phyloP scores from a whole-genome alignment of 2,888 invertebrate genomes.

The Drosophila mulleri region DNA sequence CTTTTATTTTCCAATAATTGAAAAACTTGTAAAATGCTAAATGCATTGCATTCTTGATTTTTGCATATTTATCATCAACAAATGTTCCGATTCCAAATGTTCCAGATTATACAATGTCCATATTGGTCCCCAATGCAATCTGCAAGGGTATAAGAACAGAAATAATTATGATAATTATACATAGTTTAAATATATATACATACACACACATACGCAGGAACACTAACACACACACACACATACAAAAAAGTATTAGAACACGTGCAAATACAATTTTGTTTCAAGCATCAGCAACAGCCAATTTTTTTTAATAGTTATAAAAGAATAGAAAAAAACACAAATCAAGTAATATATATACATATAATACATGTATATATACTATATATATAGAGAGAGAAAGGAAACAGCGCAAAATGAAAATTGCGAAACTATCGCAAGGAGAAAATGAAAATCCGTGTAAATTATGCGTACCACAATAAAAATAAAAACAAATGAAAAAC shows the following conservation, averaged over 20 bases:
- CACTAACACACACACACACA: constrained; percentile 13
- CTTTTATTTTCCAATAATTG: background rate
- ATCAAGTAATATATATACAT: constrained; percentile 14
- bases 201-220: background rate
- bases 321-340: constrained; percentile 23
- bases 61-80: too few species aligned
- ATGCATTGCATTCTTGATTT: background rate
- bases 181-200: constrained; percentile 27
- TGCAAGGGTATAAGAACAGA: constrained; percentile 28
- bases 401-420: constrained; percentile 20
- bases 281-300: constrained; percentile 34
- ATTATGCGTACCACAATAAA: constrained; percentile 74
- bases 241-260: constrained; percentile 52
- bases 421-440: constrained; percentile 43
- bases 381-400: background rate
- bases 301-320: constrained; percentile 50
- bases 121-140: background rate
- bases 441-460: constrained; percentile 60
- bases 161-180: constrained; percentile 16
- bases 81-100: background rate
- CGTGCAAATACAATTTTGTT: constrained; percentile 51
- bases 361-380: background rate
- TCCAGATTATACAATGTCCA: background rate
- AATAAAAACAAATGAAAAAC: constrained; percentile 20
- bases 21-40: background rate